Evolutionary conservation across 2,113 vertebrate genomes (phyloP).

Genomic region (Chaetorhynchus papuensis): DNA sequence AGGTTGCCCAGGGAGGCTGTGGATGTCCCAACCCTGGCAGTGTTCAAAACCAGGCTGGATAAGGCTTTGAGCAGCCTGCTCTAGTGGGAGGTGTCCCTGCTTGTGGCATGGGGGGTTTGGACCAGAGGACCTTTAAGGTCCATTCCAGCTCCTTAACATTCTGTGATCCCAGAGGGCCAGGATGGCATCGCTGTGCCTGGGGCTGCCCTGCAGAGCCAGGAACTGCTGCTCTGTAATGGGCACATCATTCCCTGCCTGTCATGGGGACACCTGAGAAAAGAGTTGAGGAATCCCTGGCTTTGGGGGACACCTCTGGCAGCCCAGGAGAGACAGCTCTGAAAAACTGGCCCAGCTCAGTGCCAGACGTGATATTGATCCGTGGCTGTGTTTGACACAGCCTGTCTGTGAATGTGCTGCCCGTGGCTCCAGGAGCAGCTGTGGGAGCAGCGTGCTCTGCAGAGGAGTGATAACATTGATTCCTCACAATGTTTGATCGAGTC

Average conservation of each 20-base stretch:
- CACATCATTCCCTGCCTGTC: not conserved
- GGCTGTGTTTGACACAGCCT: not conserved
- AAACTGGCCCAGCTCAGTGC: not conserved
- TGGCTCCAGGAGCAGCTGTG: not conserved
- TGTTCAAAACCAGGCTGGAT: not conserved
- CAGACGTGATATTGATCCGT: not conserved
- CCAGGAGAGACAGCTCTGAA: not conserved
- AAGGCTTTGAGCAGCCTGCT: not conserved
- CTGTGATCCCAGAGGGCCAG: not conserved
- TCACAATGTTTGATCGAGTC: not conserved
- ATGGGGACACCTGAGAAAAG: not conserved
- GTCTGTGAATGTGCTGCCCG: not conserved
- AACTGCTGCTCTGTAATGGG: not conserved
- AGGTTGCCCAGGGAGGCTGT: not conserved
- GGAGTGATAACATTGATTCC: not conserved
- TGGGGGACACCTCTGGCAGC: not conserved
- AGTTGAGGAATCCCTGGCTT: not conserved
- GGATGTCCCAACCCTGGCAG: not conserved
- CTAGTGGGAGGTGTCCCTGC: not conserved
- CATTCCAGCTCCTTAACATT: not conserved
- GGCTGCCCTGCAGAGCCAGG: not conserved
- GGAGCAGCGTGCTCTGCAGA: not conserved
- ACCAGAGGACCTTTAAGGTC: not conserved
- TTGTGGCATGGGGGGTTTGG: not conserved
- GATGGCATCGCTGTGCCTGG: fast-evolving